Conservation (phyloP, 92 coral and sea anemone species). For the Micromussa lordhowensis region DNA sequence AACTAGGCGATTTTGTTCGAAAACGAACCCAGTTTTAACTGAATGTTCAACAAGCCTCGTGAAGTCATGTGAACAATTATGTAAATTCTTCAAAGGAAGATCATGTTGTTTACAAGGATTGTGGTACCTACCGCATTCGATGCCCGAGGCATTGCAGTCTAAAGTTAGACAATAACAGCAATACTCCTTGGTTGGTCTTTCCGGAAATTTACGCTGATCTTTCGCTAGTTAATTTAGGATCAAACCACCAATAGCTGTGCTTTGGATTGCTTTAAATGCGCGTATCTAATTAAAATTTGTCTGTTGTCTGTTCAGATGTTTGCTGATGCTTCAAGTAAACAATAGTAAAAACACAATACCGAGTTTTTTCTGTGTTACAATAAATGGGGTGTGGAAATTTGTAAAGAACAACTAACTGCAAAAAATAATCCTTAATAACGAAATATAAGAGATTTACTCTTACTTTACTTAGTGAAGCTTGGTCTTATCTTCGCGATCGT, state of each 20-base stretch:
- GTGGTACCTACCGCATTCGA: constrained; percentile 27
- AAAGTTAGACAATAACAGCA: background rate
- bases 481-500: background rate
- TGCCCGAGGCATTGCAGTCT: constrained; percentile 6
- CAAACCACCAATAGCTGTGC: background rate
- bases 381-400: background rate
- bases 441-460: background rate
- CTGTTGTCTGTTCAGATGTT: constrained; percentile 28
- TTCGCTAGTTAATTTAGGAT: background rate
- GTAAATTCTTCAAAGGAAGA: background rate
- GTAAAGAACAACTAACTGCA: background rate
- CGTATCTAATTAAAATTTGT: constrained; percentile 7
- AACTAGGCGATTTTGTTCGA: background rate
- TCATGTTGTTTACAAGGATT: background rate
- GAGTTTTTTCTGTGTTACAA: background rate
- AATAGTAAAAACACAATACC: background rate
- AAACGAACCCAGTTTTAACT: background rate
- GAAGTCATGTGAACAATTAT: background rate
- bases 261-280: background rate
- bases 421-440: background rate
- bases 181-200: too few relatives aligned
- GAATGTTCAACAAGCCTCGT: background rate
- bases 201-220: background rate
- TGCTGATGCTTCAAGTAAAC: constrained; percentile 16
- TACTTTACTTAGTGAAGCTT: background rate